These are phyloP conservation scores for Buphagus erythrorhynchus DNA, from an alignment of 2,797 vertebrate genomes.

Conservation along the genomic window DNA sequence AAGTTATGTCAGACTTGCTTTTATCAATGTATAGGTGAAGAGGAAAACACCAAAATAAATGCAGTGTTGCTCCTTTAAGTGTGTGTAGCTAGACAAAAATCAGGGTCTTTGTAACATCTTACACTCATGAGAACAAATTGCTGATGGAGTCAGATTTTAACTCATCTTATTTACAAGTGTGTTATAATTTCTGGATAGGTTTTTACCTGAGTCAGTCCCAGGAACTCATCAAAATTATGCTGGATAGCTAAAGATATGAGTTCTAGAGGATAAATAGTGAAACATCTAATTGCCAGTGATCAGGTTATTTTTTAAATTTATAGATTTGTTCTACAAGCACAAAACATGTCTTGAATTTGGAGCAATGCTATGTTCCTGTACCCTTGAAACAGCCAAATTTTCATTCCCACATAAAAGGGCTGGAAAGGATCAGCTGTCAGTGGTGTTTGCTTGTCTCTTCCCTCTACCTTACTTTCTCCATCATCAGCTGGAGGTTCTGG, in stretches of 20 bases:
- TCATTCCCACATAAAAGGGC: background rate
- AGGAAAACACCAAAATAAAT: background rate
- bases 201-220: background rate
- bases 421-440: background rate
- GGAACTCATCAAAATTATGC: background rate
- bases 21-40: background rate
- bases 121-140: background rate
- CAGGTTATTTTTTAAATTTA: background rate
- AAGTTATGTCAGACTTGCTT: background rate
- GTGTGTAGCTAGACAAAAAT: background rate
- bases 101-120: background rate
- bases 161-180: background rate
- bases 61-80: background rate
- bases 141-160: background rate
- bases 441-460: background rate
- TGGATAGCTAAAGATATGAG: background rate
- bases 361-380: background rate
- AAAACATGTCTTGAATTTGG: background rate
- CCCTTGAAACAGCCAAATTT: background rate
- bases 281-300: fast-evolving
- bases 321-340: background rate
- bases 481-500: background rate
- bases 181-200: background rate
- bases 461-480: background rate
- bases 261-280: background rate